Conservation (phyloP, 2,888 invertebrate species). For the Tuta absoluta region DNA sequence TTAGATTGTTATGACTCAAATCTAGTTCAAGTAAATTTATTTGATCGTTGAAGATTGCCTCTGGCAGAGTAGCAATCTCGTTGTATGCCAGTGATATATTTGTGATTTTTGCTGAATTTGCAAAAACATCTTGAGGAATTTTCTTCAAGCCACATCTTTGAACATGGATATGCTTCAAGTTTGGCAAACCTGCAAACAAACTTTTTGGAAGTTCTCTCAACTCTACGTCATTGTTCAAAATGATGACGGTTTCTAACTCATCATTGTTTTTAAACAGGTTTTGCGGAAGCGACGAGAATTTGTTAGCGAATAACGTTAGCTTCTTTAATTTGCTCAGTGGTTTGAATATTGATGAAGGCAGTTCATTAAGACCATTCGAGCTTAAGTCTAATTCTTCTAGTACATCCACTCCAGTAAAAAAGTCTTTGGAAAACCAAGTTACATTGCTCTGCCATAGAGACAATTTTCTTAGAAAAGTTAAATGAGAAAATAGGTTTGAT, state of each 20-base stretch:
- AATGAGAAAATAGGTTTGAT: constrained; percentile 82
- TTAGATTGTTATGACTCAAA: constrained; percentile 84
- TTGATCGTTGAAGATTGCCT: constrained; percentile 83
- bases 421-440: constrained; percentile 81
- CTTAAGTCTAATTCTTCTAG: constrained; percentile 86
- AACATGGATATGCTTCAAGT: constrained; percentile 80
- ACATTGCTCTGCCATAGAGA: constrained; percentile 87
- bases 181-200: constrained; percentile 82
- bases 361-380: constrained; percentile 82
- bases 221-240: constrained; percentile 81
- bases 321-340: constrained; percentile 82
- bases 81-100: constrained; percentile 84
- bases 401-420: constrained; percentile 83
- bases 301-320: constrained; percentile 85
- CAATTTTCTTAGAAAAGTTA: constrained; percentile 81
- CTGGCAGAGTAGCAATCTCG: constrained; percentile 78
- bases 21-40: constrained; percentile 82
- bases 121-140: constrained; percentile 84
- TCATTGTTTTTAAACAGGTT: constrained; percentile 81
- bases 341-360: constrained; percentile 83
- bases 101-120: constrained; percentile 78
- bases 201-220: constrained; percentile 80
- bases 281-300: constrained; percentile 82
- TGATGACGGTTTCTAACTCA: constrained; percentile 76
- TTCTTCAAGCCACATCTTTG: constrained; percentile 78